Evolutionary conservation across 1,140 invertebrate species (phyloP).

Genomic region (Scaptomyza pallida): DNA sequence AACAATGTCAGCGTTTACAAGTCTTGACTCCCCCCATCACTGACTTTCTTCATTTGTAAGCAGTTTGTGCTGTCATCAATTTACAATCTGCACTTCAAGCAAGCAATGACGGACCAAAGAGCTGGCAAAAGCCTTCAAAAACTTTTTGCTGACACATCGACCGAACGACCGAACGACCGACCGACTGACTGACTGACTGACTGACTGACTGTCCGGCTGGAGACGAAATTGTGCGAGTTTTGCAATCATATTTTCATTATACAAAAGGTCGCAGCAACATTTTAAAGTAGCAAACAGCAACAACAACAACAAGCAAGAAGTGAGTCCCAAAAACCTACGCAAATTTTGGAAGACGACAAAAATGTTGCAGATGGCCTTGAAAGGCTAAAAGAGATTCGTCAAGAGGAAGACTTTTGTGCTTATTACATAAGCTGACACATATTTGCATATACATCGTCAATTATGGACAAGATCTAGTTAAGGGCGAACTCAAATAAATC

Average conservation of each 20-base stretch:
- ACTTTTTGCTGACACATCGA: slow-evolving; percentile 17
- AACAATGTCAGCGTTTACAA: slow-evolving; percentile 14
- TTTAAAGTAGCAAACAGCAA: neutral
- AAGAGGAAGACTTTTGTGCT: no score
- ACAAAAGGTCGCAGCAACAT: slow-evolving; percentile 1
- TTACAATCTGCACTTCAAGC: slow-evolving; percentile 3
- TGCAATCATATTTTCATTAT: slow-evolving; percentile 8
- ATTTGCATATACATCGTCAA: no score
- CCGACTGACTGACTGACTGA: neutral
- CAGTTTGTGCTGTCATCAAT: slow-evolving; percentile 24
- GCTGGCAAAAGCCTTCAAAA: slow-evolving; percentile 2
- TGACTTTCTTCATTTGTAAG: slow-evolving; percentile 11
- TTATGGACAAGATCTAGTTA: no score
- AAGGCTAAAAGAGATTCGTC: neutral
- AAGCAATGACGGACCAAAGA: slow-evolving; percentile 14
- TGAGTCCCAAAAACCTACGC: neutral
- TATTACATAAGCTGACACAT: no score
- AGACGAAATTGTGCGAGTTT: neutral
- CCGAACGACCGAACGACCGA: neutral
- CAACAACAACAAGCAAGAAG: no score
- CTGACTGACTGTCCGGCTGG: neutral
- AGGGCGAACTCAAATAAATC: neutral
- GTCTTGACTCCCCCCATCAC: neutral
- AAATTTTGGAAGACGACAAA: neutral
- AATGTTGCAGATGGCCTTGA: neutral